These are phyloP conservation scores for Venturia canescens DNA, from an alignment of 1,140 invertebrate species.

Conservation along the genomic window DNA sequence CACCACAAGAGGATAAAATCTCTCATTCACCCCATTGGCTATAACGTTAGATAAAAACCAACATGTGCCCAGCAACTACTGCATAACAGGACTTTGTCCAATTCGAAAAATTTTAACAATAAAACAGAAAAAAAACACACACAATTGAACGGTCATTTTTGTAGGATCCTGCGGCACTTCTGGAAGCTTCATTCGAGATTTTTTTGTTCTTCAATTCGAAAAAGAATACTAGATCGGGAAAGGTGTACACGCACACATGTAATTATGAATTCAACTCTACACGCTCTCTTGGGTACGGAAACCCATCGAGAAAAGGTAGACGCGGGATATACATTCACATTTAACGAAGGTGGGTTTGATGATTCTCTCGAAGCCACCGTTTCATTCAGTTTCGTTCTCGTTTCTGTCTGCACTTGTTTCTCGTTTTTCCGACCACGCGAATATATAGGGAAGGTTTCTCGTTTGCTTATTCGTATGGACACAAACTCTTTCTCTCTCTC, in stretches of 20 bases:
- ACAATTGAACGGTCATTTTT: not conserved
- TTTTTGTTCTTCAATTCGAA: not conserved
- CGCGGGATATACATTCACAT: not conserved
- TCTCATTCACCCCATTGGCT: no score
- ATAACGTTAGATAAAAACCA: no score
- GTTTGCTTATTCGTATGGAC: not conserved
- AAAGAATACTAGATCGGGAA: not conserved
- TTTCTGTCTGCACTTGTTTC: constrained; percentile 24
- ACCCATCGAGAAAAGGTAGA: not conserved
- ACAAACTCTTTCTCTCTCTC: constrained; percentile 9
- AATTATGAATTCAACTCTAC: not conserved
- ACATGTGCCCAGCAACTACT: no score
- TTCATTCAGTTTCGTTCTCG: constrained; percentile 48
- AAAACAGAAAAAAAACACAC: not conserved
- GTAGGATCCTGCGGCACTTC: not conserved
- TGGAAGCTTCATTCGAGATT: not conserved
- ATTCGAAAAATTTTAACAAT: not conserved
- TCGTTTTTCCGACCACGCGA: not conserved
- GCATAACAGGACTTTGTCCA: not conserved
- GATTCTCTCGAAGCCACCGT: constrained; percentile 46
- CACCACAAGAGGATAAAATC: no score
- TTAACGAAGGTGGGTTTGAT: not conserved
- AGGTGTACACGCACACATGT: not conserved
- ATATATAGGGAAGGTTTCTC: not conserved
- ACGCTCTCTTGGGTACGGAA: not conserved